phyloP scores from a whole-genome alignment of 1,140 invertebrate genomes.

The Drosophila erecta region DNA sequence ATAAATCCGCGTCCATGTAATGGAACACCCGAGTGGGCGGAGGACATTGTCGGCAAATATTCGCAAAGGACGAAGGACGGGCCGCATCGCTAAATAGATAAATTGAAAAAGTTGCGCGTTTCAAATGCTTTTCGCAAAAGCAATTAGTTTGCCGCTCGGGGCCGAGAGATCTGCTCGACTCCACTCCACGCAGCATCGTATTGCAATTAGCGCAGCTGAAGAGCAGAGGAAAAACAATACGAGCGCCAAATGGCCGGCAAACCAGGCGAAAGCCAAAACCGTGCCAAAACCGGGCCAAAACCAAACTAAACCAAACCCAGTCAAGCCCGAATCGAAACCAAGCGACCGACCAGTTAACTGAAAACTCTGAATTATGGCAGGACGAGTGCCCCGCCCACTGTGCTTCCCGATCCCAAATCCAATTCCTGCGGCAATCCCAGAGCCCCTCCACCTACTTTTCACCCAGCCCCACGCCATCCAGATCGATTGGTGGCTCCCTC shows the following conservation, averaged over 20 bases:
- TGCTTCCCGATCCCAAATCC: conserved; percentile 31
- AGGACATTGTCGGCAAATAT: conserved; percentile 37
- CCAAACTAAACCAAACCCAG: conserved; percentile 9
- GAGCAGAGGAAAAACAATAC: conserved; percentile 68
- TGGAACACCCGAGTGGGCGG: conserved; percentile 16
- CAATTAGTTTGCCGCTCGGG: conserved; percentile 72
- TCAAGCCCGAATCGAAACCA: not conserved
- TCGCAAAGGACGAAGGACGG: conserved; percentile 23
- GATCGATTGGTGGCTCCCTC: conserved; percentile 28
- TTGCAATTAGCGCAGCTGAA: conserved; percentile 78
- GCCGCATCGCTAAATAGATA: conserved; percentile 58
- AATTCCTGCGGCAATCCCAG: conserved; percentile 28
- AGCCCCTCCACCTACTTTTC: not conserved
- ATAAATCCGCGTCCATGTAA: conserved; percentile 41
- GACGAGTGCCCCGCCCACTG: conserved; percentile 23
- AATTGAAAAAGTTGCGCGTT: conserved; percentile 71
- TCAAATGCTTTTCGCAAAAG: conserved; percentile 68
- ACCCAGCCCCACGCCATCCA: not conserved
- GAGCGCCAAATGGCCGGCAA: conserved; percentile 50
- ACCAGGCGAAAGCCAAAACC: conserved; percentile 24
- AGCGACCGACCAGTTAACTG: conserved; percentile 55
- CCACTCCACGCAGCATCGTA: conserved; percentile 59
- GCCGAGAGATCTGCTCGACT: conserved; percentile 16
- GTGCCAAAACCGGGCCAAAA: conserved; percentile 10
- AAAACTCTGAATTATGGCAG: conserved; percentile 65